phyloP scores from a whole-genome alignment of 2,888 invertebrate genomes.

The Melikaiella ostensackeni region DNA sequence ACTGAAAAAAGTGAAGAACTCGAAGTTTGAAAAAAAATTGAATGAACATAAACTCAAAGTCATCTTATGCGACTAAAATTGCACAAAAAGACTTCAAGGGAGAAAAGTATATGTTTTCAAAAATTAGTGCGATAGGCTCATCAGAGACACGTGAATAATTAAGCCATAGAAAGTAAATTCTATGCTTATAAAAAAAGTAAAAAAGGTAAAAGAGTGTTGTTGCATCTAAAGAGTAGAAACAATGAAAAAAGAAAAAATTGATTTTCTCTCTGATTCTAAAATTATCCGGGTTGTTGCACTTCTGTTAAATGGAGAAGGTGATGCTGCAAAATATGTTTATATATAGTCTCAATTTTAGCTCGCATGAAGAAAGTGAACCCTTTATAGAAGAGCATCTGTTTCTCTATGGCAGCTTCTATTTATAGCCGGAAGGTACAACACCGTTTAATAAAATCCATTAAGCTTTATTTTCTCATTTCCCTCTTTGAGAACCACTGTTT shows the following conservation, averaged over 20 bases:
- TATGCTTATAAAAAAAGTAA: too few relatives aligned
- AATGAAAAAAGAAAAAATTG: not conserved
- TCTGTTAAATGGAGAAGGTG: conserved; percentile 20
- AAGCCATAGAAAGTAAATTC: too few relatives aligned
- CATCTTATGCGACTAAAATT: too few relatives aligned
- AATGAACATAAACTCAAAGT: too few relatives aligned
- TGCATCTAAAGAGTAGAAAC: too few relatives aligned
- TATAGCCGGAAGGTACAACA: conserved; percentile 13
- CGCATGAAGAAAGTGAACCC: conserved; percentile 33
- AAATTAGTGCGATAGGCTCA: too few relatives aligned
- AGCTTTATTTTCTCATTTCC: not conserved
- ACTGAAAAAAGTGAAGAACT: too few relatives aligned
- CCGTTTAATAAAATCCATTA: conserved; percentile 29
- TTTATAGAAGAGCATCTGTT: conserved; percentile 36
- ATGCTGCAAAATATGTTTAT: conserved; percentile 26
- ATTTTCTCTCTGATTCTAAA: conserved; percentile 12
- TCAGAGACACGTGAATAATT: too few relatives aligned
- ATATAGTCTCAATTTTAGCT: conserved; percentile 35
- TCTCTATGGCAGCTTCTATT: conserved; percentile 36
- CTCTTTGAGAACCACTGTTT: not conserved
- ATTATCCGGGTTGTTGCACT: conserved; percentile 36
- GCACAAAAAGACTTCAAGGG: too few relatives aligned
- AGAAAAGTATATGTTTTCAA: too few relatives aligned
- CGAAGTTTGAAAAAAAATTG: too few relatives aligned
- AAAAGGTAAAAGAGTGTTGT: too few relatives aligned